These are phyloP conservation scores for Ecliptopera silaceata DNA, from an alignment of 2,888 invertebrate species.

Conservation along the genomic window DNA sequence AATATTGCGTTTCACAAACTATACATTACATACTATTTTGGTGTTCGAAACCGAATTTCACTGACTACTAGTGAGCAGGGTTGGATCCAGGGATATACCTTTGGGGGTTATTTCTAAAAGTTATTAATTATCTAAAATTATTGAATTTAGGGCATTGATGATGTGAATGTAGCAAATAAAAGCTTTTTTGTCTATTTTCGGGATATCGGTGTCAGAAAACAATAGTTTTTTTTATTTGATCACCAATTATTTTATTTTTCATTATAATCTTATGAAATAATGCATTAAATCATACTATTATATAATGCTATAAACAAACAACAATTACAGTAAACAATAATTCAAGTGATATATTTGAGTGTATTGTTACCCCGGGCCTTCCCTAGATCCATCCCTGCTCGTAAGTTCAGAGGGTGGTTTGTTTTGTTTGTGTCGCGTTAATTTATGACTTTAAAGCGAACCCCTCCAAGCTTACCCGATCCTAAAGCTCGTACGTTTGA, in stretches of 20 bases:
- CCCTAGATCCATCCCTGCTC: slow-evolving; percentile 33
- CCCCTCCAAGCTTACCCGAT: slow-evolving; percentile 46
- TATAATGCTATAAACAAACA: no score
- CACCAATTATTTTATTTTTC: no score
- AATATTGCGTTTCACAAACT: slow-evolving; percentile 71
- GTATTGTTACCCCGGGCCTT: no score
- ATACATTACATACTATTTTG: slow-evolving; percentile 77
- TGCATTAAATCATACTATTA: no score
- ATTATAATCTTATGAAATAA: no score
- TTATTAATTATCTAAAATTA: background rate
- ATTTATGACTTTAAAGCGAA: slow-evolving; percentile 28
- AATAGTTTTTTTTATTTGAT: no score
- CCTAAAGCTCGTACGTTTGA: slow-evolving; percentile 67
- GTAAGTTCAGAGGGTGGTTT: slow-evolving; percentile 43
- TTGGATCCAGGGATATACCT: background rate
- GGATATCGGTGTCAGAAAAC: no score
- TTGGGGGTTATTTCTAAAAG: background rate
- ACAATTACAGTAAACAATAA: no score
- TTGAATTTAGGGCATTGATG: no score
- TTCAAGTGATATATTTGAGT: no score
- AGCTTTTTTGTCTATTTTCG: no score
- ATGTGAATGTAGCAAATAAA: no score
- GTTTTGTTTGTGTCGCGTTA: slow-evolving; percentile 30
- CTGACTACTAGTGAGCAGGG: slow-evolving; percentile 55
- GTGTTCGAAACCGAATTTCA: slow-evolving; percentile 72